Evolutionary conservation across 2,797 vertebrate species (phyloP).

Genomic region (Trematomus bernacchii): DNA sequence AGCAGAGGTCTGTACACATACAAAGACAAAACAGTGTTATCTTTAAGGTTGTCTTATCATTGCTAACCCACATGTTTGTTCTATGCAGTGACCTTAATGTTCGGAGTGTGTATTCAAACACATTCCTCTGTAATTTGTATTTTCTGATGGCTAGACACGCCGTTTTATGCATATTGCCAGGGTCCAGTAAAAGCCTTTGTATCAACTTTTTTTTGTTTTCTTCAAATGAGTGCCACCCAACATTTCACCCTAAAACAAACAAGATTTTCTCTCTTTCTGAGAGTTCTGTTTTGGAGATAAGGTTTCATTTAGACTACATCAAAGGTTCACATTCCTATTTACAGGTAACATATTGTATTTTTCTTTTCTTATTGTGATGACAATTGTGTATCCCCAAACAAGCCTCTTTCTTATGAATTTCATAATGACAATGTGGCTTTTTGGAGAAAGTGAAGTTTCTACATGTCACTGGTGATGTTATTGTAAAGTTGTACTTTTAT

Average conservation of each 20-base stretch:
- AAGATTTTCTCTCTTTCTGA: conserved; percentile 27
- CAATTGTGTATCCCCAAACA: conserved; percentile 68
- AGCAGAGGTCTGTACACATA: conserved; percentile 23
- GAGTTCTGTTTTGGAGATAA: conserved; percentile 8
- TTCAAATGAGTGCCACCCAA: conserved; percentile 53
- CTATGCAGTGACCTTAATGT: conserved; percentile 59
- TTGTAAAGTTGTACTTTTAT: conserved; percentile 79
- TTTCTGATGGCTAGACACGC: conserved; percentile 30
- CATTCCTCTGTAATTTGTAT: background rate
- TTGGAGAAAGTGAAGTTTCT: conserved; percentile 72
- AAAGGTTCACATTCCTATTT: conserved; percentile 52
- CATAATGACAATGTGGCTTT: conserved; percentile 39
- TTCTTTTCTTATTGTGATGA: conserved; percentile 68
- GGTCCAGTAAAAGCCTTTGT: conserved; percentile 49
- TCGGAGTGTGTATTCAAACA: conserved; percentile 12
- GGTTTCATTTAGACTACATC: conserved; percentile 34
- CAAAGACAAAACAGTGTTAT: conserved; percentile 14
- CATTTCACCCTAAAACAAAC: conserved; percentile 22
- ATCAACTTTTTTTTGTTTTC: conserved; percentile 13
- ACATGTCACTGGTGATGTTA: conserved; percentile 76
- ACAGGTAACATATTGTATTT: conserved; percentile 45
- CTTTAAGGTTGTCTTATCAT: conserved; percentile 17
- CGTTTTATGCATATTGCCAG: conserved; percentile 46
- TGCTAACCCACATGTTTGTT: conserved; percentile 45
- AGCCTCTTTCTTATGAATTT: conserved; percentile 42